phyloP scores from a whole-genome alignment of 2,113 vertebrate species.

The Gadus chalcogrammus region DNA sequence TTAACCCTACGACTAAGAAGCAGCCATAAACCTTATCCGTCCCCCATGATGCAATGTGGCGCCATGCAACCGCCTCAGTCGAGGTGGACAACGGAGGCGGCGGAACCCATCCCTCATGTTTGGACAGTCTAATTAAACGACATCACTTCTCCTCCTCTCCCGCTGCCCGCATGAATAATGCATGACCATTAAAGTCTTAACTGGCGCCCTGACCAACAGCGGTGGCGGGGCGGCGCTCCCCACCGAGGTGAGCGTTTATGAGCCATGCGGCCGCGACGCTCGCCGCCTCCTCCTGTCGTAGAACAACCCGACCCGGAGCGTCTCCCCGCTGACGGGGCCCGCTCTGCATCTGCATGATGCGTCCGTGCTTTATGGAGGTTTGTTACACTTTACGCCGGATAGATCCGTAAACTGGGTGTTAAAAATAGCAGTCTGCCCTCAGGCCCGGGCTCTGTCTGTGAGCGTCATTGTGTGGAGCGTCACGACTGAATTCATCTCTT shows the following conservation, averaged over 20 bases:
- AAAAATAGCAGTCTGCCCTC: not conserved
- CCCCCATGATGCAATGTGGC: slow-evolving; percentile 52
- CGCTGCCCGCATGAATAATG: slow-evolving; percentile 60
- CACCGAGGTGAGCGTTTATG: slow-evolving; percentile 49
- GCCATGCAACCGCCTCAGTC: slow-evolving; percentile 43
- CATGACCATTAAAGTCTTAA: slow-evolving; percentile 61
- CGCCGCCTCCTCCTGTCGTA: slow-evolving; percentile 18
- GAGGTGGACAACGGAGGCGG: slow-evolving; percentile 33
- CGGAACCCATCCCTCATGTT: slow-evolving; percentile 62
- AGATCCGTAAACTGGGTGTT: slow-evolving; percentile 13
- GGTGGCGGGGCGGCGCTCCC: slow-evolving; percentile 55
- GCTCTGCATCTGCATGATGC: slow-evolving; percentile 44
- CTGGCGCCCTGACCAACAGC: slow-evolving; percentile 61
- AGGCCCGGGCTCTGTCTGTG: too few species aligned
- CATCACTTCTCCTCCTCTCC: slow-evolving; percentile 42
- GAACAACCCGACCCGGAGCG: slow-evolving; percentile 24
- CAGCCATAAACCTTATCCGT: slow-evolving; percentile 47
- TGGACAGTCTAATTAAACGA: slow-evolving; percentile 67
- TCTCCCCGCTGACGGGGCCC: not conserved
- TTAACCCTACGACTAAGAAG: slow-evolving; percentile 36
- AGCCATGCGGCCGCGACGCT: slow-evolving; percentile 30
- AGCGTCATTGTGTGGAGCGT: too few species aligned
- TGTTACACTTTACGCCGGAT: slow-evolving; percentile 37
- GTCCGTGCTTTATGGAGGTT: slow-evolving; percentile 35
- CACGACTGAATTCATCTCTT: too few species aligned